Conservation (phyloP, 1,140 invertebrate species). For the Atta texana region DNA sequence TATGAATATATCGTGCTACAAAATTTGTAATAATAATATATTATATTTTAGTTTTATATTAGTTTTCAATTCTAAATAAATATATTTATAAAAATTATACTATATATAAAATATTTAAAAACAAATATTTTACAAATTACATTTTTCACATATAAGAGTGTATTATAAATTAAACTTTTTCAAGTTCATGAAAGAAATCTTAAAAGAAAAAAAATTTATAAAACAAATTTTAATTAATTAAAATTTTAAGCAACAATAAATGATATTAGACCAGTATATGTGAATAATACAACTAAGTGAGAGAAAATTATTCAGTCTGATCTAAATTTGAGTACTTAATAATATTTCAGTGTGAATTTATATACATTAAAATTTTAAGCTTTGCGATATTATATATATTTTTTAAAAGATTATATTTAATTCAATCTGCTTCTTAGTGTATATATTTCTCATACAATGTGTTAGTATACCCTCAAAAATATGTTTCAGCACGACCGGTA, state of each 20-base stretch:
- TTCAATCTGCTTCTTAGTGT: slow-evolving; percentile 17
- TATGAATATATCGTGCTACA: background rate
- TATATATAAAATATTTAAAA: background rate
- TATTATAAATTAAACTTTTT: background rate
- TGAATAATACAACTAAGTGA: too few relatives aligned
- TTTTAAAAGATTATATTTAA: background rate
- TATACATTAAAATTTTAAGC: background rate
- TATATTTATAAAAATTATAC: background rate
- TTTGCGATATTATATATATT: background rate
- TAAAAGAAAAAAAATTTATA: background rate
- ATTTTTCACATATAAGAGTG: background rate
- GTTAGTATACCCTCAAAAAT: background rate
- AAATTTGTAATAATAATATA: background rate
- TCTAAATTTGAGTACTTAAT: too few relatives aligned
- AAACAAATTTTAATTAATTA: background rate
- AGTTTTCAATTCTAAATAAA: background rate
- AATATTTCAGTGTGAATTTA: background rate
- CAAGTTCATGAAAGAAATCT: background rate
- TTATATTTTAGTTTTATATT: background rate
- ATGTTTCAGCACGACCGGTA: slow-evolving; percentile 33
- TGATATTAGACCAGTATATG: too few relatives aligned
- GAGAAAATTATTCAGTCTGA: too few relatives aligned
- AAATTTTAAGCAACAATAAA: too few relatives aligned
- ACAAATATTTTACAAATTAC: background rate
- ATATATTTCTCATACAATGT: background rate